Evolutionary conservation across 2,113 vertebrate species (phyloP), one percentile per base, ranked within the genome.

Genomic region (Pelodiscus sinensis): DNA sequence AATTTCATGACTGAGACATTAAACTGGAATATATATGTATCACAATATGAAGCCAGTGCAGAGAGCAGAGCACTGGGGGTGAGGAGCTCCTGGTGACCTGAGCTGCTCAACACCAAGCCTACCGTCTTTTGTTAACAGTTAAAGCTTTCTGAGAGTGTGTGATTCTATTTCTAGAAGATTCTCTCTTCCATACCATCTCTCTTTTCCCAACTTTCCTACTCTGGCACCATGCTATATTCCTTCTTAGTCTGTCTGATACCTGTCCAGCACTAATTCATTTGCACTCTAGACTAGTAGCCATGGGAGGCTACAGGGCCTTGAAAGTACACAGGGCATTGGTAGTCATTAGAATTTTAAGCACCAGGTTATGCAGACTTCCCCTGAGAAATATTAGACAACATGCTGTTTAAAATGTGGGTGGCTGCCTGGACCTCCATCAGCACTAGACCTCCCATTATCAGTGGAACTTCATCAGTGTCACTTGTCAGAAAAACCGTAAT

Each of bases 21-120:
- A 22, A 24, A 54, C 85, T 31, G 52, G 52, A 87, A 38, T 5
- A 90, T 71, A 3, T 27, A 89, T n/a, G 6, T 81, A 15, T 35
- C 82, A 22, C 15, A 58, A 60, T 85, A 68, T 4, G 56, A 92
- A 94, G 58, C 27, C 58, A 56, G 44, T 84, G 19, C 22, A 87
- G 22, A 50, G 78, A 87, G 10, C 52, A 71, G 81, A 81, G 27
- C 81, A 1, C 0, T 38, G 24, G 24, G 24, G 2, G 9, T 35
- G 62, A 21, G 27, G 51, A 79, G 6, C 8, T 60, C 29, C 21
- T 82, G 27, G 12, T 82, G 35, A 19, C 5, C 86, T 81, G 9
- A 84, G 71, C 44, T 90, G 8, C 29, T 79, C 73, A 24, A 15
- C 14, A 87, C 5, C 56, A 5, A 81, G 79, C 25, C 7, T 51